Evolutionary conservation across 92 coral and sea anemone genomes (phyloP).

Genomic region (Phenganax marumi): DNA sequence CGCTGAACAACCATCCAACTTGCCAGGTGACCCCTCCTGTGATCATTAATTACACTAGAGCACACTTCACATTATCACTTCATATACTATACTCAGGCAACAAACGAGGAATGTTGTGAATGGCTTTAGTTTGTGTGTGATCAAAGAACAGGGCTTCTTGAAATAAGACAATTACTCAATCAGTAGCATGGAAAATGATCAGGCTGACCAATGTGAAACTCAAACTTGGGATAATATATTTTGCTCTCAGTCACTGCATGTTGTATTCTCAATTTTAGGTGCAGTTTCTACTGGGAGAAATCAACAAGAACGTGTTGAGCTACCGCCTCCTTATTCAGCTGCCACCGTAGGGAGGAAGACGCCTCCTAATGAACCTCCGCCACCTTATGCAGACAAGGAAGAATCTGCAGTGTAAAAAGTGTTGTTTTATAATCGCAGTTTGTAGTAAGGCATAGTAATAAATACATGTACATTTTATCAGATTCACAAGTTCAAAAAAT

Average conservation of each 20-base stretch:
- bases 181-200: too few relatives aligned
- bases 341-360: slow-evolving; percentile 58
- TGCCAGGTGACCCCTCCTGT: neutral
- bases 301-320: slow-evolving; percentile 57
- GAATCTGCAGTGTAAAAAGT: slow-evolving; percentile 14
- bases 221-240: too few relatives aligned
- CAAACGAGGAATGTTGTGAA: too few relatives aligned
- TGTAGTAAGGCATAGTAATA: too few relatives aligned
- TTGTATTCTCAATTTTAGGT: neutral
- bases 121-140: too few relatives aligned
- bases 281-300: slow-evolving; percentile 48
- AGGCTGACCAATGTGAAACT: too few relatives aligned
- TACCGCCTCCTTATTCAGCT: slow-evolving; percentile 97
- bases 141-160: too few relatives aligned
- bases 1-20: slow-evolving; percentile 36
- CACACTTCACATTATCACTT: slow-evolving; percentile 7
- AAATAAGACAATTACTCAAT: too few relatives aligned
- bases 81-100: too few relatives aligned
- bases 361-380: slow-evolving; percentile 91
- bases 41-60: slow-evolving; percentile 36
- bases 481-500: too few relatives aligned
- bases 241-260: too few relatives aligned
- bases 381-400: slow-evolving; percentile 79
- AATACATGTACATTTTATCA: too few relatives aligned
- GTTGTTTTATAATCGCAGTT: neutral